Evolutionary conservation across 2,888 invertebrate species (phyloP).

Genomic region (Palloptera scutellata): DNA sequence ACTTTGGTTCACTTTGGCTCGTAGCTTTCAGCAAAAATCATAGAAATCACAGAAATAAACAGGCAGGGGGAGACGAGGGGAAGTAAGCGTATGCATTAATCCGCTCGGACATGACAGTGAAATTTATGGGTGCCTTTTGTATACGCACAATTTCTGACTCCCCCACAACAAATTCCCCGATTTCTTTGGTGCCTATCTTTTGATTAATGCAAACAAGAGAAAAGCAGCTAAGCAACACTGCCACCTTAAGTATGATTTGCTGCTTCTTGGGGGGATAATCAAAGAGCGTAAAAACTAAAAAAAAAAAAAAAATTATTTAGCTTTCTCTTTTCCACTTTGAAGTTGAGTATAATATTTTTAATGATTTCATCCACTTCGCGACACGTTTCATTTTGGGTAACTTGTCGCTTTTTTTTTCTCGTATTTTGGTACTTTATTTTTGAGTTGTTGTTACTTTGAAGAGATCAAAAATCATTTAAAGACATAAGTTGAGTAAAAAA

Average conservation of each 20-base stretch:
- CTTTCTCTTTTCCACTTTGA: background rate
- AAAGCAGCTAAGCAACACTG: background rate
- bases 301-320: background rate
- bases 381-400: too few species aligned
- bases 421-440: too few species aligned
- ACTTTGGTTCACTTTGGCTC: background rate
- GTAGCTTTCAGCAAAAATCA: background rate
- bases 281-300: background rate
- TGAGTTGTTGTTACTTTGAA: too few species aligned
- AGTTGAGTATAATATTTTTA: too few species aligned
- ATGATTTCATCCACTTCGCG: too few species aligned
- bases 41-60: too few species aligned
- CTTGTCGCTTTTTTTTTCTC: too few species aligned
- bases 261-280: background rate
- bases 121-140: slow-evolving; percentile 1
- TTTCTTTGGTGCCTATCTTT: background rate
- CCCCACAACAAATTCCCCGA: background rate
- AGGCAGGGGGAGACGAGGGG: background rate
- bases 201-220: background rate
- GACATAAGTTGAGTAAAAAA: too few species aligned
- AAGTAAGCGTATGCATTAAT: slow-evolving; percentile 47
- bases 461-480: too few species aligned
- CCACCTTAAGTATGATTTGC: slow-evolving; percentile 28
- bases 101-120: slow-evolving; percentile 41
- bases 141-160: background rate